phyloP scores from a whole-genome alignment of 2,113 vertebrate species.

The Dipodomys ordii region DNA sequence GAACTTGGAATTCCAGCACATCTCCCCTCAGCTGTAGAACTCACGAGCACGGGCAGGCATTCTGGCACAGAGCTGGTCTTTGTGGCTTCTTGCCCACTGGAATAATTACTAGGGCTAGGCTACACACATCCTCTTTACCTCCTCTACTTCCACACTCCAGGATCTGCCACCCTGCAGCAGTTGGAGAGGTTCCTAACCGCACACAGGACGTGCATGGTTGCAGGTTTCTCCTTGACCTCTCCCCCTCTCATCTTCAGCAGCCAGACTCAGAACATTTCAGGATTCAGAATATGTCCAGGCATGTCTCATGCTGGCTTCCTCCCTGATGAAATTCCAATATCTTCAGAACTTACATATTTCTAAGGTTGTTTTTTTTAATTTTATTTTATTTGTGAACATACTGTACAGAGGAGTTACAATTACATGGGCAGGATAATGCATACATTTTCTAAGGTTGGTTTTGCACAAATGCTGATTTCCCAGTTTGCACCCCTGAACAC shows the following conservation, averaged over 20 bases:
- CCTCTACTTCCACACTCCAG: background rate
- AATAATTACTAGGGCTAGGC: slow-evolving; percentile 56
- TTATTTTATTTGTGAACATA: too few relatives aligned
- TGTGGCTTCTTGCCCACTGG: slow-evolving; percentile 58
- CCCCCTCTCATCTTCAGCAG: background rate
- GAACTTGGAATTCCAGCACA: slow-evolving; percentile 51
- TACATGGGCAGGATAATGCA: too few relatives aligned
- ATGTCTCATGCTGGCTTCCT: slow-evolving; percentile 22
- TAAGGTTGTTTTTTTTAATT: background rate
- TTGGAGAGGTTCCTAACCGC: slow-evolving; percentile 45
- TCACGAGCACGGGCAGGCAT: slow-evolving; percentile 28
- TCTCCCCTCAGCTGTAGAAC: background rate
- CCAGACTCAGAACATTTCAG: background rate
- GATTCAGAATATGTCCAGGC: slow-evolving; percentile 50
- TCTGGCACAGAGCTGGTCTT: slow-evolving; percentile 24
- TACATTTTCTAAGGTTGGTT: background rate
- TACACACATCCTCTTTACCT: background rate
- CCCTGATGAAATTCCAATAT: background rate
- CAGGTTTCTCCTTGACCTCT: slow-evolving; percentile 2
- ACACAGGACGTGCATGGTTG: background rate
- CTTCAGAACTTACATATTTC: background rate
- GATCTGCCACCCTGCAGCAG: background rate
- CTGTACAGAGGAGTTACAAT: too few relatives aligned
- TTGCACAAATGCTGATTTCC: background rate
- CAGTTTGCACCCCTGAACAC: background rate